A percentile compares a stretch with the other conserved stretches of the same genome.
phyloP scores from a whole-genome alignment of 2,113 vertebrate genomes.

The Leiothrix lutea region DNA sequence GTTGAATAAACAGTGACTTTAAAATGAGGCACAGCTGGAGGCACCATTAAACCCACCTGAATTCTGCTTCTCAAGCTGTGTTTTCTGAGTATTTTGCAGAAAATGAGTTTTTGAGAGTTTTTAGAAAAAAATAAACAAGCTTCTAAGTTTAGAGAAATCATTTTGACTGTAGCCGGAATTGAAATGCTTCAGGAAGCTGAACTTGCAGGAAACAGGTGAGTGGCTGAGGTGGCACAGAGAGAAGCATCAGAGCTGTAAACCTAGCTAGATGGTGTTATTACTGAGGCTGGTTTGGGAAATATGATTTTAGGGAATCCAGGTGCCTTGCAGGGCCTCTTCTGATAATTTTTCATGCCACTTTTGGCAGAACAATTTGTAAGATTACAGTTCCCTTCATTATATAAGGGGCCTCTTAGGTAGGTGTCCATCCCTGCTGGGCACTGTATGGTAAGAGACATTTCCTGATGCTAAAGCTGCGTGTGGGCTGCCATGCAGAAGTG shows the following conservation, averaged over 20 bases:
- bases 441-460: background rate
- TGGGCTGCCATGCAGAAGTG: background rate
- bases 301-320: background rate
- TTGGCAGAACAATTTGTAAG: background rate
- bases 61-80: background rate
- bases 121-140: background rate
- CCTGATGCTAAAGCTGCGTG: background rate
- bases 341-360: background rate
- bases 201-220: background rate
- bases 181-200: background rate
- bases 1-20: conserved; percentile 6
- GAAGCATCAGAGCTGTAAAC: background rate
- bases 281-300: background rate
- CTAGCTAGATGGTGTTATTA: background rate
- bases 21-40: conserved; percentile 14
- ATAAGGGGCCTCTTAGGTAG: background rate
- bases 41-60: background rate
- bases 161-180: background rate
- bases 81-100: conserved; percentile 18
- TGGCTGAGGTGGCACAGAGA: background rate
- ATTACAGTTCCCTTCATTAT: background rate
- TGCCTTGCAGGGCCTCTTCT: background rate
- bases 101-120: background rate
- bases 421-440: background rate
- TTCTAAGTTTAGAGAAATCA: background rate